A percentile compares a stretch with the other conserved stretches of the same genome.
Evolutionary conservation across 2,888 invertebrate species (phyloP).

Genomic region (Dysmachus trigonus): DNA sequence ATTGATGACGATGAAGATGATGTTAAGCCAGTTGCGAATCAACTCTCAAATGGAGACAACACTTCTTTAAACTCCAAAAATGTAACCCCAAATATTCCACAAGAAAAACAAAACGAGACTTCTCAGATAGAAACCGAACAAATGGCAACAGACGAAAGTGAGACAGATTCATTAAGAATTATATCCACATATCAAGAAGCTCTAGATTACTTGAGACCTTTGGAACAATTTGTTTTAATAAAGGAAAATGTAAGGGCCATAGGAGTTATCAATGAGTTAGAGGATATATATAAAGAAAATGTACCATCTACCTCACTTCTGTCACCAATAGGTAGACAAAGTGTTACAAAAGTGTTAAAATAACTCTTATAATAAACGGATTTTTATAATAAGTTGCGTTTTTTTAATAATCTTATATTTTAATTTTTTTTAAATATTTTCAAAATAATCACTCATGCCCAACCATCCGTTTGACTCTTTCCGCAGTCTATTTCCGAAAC

Average conservation of each 20-base stretch:
- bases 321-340: neutral
- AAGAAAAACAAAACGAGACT: neutral
- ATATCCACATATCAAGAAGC: slow-evolving; percentile 37
- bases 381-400: neutral
- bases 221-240: slow-evolving; percentile 40
- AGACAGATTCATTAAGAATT: neutral
- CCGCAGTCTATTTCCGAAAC: no score
- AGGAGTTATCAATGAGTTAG: slow-evolving; percentile 41
- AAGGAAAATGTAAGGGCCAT: slow-evolving; percentile 40
- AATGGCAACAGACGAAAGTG: neutral
- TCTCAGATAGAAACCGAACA: neutral
- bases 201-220: slow-evolving; percentile 21
- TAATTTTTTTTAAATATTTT: no score
- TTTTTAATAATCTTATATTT: no score
- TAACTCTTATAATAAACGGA: neutral
- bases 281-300: slow-evolving; percentile 23
- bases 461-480: no score
- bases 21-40: neutral
- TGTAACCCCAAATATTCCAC: neutral
- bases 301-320: neutral
- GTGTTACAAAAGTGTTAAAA: neutral
- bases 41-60: neutral
- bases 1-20: neutral
- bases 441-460: no score
- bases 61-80: neutral